Evolutionary conservation across 2,113 vertebrate species (phyloP).

Genomic region (Morone saxatilis): DNA sequence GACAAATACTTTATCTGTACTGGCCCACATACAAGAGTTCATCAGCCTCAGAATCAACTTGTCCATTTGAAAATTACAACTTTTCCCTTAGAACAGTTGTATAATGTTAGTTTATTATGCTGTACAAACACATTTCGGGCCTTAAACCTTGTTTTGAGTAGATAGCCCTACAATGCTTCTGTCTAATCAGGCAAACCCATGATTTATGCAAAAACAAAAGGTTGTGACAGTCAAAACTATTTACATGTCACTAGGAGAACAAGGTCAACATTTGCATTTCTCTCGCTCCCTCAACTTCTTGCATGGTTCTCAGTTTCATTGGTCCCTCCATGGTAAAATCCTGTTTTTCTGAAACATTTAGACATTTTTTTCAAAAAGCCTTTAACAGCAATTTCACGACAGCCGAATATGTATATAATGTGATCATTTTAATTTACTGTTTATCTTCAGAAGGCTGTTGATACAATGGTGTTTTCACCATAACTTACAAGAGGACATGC

Average conservation of each 20-base stretch:
- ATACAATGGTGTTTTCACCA: conserved; percentile 1
- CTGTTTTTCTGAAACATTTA: neutral
- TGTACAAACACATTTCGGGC: neutral
- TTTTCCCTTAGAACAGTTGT: neutral
- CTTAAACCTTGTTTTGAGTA: neutral
- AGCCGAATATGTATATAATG: neutral
- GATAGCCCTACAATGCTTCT: neutral
- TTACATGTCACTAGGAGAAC: conserved; percentile 68
- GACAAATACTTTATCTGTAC: neutral
- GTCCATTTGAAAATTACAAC: neutral
- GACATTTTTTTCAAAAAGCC: neutral
- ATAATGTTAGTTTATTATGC: neutral
- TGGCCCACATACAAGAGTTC: neutral
- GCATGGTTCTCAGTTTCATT: neutral
- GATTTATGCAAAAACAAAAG: conserved; percentile 56
- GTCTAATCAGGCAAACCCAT: conserved; percentile 13
- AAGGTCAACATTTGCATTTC: conserved; percentile 72
- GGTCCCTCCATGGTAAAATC: conserved; percentile 19
- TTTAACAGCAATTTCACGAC: neutral
- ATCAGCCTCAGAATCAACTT: neutral
- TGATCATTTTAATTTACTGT: neutral
- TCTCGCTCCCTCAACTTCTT: conserved; percentile 14
- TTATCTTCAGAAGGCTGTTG: neutral
- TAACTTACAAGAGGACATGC: conserved; percentile 50
- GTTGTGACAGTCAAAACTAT: conserved; percentile 45